Percentiles rank a stretch among this genome's conserved stretches.
Evolutionary conservation across 1,140 invertebrate species (phyloP).

Genomic region (Thaumetopoea pityocampa): DNA sequence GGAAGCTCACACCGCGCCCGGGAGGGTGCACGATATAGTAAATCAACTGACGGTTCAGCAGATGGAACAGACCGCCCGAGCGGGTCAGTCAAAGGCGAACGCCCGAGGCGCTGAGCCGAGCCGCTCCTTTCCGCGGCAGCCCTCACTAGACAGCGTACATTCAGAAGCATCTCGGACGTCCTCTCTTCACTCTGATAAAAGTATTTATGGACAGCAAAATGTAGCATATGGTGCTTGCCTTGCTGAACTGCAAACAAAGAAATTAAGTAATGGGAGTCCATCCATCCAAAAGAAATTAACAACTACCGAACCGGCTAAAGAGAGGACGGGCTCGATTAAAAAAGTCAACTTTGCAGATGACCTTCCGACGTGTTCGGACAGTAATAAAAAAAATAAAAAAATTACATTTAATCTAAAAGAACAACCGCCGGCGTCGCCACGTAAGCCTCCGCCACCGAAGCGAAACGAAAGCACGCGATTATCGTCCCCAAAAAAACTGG

Average conservation of each 20-base stretch:
- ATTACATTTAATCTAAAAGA: constrained; percentile 55
- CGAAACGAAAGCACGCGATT: constrained; percentile 83
- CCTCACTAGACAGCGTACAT: constrained; percentile 55
- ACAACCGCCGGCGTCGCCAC: constrained; percentile 53
- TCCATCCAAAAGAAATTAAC: constrained; percentile 44
- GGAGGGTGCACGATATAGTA: constrained; percentile 57
- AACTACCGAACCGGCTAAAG: constrained; percentile 39
- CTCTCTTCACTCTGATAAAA: constrained; percentile 57
- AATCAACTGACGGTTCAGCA: constrained; percentile 55
- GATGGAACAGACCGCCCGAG: constrained; percentile 47
- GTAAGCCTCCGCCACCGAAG: constrained; percentile 80
- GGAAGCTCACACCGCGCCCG: constrained; percentile 29
- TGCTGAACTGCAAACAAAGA: constrained; percentile 56
- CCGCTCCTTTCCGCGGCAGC: constrained; percentile 50
- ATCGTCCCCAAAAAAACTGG: constrained; percentile 85
- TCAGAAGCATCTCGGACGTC: constrained; percentile 50
- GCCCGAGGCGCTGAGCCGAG: constrained; percentile 26
- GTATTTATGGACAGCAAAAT: constrained; percentile 44
- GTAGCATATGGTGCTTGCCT: constrained; percentile 57
- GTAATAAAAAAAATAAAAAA: constrained; percentile 55
- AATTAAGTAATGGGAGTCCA: constrained; percentile 49
- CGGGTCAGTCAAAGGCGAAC: constrained; percentile 30
- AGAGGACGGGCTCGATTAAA: constrained; percentile 53
- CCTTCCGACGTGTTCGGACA: constrained; percentile 36
- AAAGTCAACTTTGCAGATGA: constrained; percentile 64